Percentiles rank a stretch among this genome's conserved stretches.
phyloP scores from a whole-genome alignment of 1,140 invertebrate species.

The Cyclargus thomasi region DNA sequence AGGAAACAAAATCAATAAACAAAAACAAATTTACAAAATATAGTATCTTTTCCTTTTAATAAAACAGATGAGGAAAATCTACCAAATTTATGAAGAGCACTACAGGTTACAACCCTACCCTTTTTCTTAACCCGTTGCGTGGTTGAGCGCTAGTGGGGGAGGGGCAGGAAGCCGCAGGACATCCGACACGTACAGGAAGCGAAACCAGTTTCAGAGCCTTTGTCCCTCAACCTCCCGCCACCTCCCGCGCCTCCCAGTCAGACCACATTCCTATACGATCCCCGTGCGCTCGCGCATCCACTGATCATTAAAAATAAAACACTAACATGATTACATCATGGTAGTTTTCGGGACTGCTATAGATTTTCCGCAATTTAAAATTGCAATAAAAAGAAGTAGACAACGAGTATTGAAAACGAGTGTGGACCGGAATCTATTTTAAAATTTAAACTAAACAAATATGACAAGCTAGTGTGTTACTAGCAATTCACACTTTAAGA shows the following conservation, averaged over 20 bases:
- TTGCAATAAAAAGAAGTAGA: not conserved
- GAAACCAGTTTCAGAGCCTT: slow-evolving; percentile 68
- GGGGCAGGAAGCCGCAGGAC: slow-evolving; percentile 73
- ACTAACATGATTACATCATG: not conserved
- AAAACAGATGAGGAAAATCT: not conserved
- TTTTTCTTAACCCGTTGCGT: slow-evolving; percentile 51
- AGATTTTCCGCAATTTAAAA: not conserved
- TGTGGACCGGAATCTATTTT: slow-evolving; percentile 19
- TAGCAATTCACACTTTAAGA: slow-evolving; percentile 13
- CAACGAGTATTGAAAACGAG: slow-evolving; percentile 17
- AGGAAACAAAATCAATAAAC: too few species aligned
- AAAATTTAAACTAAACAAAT: slow-evolving; percentile 13
- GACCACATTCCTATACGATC: slow-evolving; percentile 65
- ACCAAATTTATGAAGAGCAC: not conserved
- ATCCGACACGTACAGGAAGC: slow-evolving; percentile 74
- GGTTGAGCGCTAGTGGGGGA: slow-evolving; percentile 41
- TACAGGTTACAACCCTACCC: slow-evolving; percentile 32
- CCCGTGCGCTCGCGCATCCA: slow-evolving; percentile 51
- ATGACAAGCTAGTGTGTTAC: slow-evolving; percentile 7
- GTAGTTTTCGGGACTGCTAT: not conserved
- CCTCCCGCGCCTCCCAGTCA: slow-evolving; percentile 37
- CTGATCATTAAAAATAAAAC: slow-evolving; percentile 25
- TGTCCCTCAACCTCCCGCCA: slow-evolving; percentile 62
- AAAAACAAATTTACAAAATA: too few species aligned
- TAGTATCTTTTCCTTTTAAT: too few species aligned